phyloP scores from a whole-genome alignment of 37 sponge, comb jelly and placozoan genomes.

The Halisarca cf. caerulea region DNA sequence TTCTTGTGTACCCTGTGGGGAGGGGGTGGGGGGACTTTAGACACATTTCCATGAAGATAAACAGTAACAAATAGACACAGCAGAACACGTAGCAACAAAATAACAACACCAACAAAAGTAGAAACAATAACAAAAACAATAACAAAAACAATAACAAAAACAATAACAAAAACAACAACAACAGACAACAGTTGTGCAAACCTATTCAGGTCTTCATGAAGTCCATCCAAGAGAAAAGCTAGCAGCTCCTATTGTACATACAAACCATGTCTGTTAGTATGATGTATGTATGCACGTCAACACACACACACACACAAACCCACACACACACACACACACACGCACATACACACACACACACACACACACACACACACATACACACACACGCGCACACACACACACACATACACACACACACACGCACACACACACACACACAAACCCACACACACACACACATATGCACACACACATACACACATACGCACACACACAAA shows the following conservation, averaged over 20 bases:
- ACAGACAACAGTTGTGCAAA: too few species aligned
- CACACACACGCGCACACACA: not conserved
- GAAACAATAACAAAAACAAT: too few species aligned
- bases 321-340: not conserved
- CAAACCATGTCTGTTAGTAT: too few species aligned
- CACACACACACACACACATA: not conserved
- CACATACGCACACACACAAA: not conserved
- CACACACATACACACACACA: not conserved
- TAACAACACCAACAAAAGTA: too few species aligned
- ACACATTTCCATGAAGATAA: not conserved
- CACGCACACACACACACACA: not conserved
- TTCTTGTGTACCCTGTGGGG: slow-evolving; percentile 78
- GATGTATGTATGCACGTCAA: too few species aligned
- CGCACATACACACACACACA: not conserved
- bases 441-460: not conserved
- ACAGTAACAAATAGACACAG: too few species aligned
- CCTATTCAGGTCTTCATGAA: slow-evolving; percentile 99
- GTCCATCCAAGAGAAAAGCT: slow-evolving; percentile 94
- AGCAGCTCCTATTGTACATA: slow-evolving; percentile 70
- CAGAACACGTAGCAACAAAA: too few species aligned
- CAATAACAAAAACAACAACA: too few species aligned
- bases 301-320: not conserved
- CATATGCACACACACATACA: not conserved
- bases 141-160: too few species aligned
- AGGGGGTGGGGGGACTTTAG: not conserved